phyloP scores from a whole-genome alignment of 2,888 invertebrate species.

The Panopea generosa region DNA sequence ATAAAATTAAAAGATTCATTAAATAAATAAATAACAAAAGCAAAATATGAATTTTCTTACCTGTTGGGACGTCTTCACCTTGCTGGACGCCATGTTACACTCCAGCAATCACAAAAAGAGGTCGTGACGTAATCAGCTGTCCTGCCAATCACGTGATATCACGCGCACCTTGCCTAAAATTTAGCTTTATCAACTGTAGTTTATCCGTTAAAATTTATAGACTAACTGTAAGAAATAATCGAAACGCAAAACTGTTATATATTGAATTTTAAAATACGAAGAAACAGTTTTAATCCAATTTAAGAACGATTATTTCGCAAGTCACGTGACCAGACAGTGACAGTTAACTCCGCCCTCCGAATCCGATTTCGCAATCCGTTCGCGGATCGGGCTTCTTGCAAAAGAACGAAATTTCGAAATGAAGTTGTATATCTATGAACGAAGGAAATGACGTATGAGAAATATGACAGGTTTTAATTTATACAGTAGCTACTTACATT shows the following conservation, averaged over 20 bases:
- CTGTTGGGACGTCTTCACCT: conserved; percentile 70
- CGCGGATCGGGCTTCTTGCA: conserved; percentile 1
- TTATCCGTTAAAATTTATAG: no score
- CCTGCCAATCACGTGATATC: conserved; percentile 71
- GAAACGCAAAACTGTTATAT: no score
- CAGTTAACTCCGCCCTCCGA: no score
- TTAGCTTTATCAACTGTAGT: neutral
- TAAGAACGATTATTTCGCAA: no score
- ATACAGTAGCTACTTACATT: no score
- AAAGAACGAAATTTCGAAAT: conserved; percentile 40
- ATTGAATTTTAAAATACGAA: no score
- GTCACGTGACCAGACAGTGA: no score
- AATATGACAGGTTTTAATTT: no score
- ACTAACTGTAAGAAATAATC: no score
- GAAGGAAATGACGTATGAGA: conserved; percentile 26
- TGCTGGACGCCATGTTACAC: conserved; percentile 74
- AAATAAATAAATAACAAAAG: no score
- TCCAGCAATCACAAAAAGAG: conserved; percentile 58
- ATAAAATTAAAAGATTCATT: no score
- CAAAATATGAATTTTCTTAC: conserved; percentile 38
- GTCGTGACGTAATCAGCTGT: conserved; percentile 59
- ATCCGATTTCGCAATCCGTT: conserved; percentile 37
- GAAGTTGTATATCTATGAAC: conserved; percentile 5
- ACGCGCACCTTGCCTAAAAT: conserved; percentile 51
- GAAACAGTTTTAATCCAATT: no score